Base-by-base conservation (phyloP, 1,140 invertebrate species). In the Atta cephalotes region DNA sequence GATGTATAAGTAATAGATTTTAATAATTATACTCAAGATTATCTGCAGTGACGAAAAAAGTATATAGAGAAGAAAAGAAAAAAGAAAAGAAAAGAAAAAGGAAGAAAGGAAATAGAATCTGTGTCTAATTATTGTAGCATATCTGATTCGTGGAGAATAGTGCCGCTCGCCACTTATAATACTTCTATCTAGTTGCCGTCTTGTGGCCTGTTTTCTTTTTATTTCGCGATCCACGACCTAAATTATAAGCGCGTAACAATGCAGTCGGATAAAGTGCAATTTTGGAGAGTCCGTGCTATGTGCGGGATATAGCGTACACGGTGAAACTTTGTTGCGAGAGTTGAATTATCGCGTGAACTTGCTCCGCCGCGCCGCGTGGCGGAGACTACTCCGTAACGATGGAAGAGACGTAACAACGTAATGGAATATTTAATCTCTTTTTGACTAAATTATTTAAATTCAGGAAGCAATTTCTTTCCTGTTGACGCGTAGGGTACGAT, bases 1-100 rank as follows among this genome's bases (percentile, higher is more conserved):
- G 88, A 88, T 84, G 89, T 92, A 45, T 45, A 45, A 2, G 39
- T 45, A 92, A 92, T 91, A 92, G 92, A 93, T 93, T 93, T 91
- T 92, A 93, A 93, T 85, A 92, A 91, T 93, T 92, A 92, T 90
- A 86, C 68, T 92, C 45, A 92, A 86, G 90, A 91, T 87, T 91
- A 88, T 53, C 25, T 31, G 28, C n/a, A 28, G 49, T 14, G n/a
- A n/a, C 39, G n/a, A 53, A 65, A 88, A 81, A 62, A 49, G 12
- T 63, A 62, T 66, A 28, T 49, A 25, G 21, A 81, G 86, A 86
- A 63, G 9, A 21, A 21, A 89, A 88, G 63, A 77, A 25, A 53
- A 45, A 53, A 16, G n/a, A 16, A 45, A 21, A 2, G 28, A 16
- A 62, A 16, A 56, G 62, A 86, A 45, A 53, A 35, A 45, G 35